Base-by-base conservation (phyloP, 2,797 vertebrate genomes). In the Poecile montanus region DNA sequence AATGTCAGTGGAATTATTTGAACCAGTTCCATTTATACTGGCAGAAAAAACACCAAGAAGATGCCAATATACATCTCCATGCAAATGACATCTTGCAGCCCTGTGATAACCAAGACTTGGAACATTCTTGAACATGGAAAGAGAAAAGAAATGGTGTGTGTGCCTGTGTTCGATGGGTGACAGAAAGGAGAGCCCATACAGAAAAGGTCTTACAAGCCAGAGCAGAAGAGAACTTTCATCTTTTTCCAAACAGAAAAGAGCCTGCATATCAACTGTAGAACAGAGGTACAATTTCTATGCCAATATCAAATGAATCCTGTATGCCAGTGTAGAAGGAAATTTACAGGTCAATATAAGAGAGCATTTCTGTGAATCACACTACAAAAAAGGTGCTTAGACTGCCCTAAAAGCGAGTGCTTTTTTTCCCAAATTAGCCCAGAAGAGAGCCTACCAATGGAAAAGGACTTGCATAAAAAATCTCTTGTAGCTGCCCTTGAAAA, bases 221-320 rank as follows among this genome's bases (percentile, higher is more conserved):
- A 91, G 82, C 51, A 78, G 78, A 81, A 91, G 71, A 74, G 50
- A 92, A 65, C 88, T 96, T 96, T 97, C 93, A 94, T 96, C 85
- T 93, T 90, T 71, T 87, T 96, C 95, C 96, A 96, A 94, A 91
- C 13, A 77, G 83, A 87, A 82, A 63, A 90, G 80, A 62, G 68
- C 91, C 84, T 94, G 91, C 94, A 88, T 97, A 96, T 95, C 93
- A 95, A 89, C 90, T 68, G 84, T 62, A 85, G 74, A 96, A 93
- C 95, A 97, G 95, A 92, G 94, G 67, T 87, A 40, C 77, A 47
- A 89, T 91, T 96, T 91, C 83, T 57, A 30, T 93, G 93, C 93
- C 95, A 93, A 29, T 91, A 83, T 60, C 72, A 93, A 90, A 94
- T 56, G 75, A 93, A 74, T 79, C 76, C 88, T 79, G 71, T 60